Percentiles rank a stretch among this genome's conserved stretches.
Evolutionary conservation across 2,888 invertebrate species (phyloP).

Genomic region (Hecatera dysodea): DNA sequence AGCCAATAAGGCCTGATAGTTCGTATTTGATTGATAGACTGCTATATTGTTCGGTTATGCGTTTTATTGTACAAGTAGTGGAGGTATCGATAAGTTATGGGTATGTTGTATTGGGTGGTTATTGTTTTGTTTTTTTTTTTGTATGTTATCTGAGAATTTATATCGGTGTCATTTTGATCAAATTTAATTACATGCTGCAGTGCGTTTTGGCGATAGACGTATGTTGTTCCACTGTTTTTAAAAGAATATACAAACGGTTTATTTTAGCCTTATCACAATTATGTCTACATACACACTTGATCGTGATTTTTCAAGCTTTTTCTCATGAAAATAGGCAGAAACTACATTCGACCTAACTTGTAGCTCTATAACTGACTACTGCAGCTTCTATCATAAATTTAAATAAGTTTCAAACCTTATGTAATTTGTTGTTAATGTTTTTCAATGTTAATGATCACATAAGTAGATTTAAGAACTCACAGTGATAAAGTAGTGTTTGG

Average conservation of each 20-base stretch:
- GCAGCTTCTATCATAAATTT: no score
- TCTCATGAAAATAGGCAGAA: no score
- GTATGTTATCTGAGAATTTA: background rate
- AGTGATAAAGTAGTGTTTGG: background rate
- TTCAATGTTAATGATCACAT: no score
- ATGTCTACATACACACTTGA: no score
- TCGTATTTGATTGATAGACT: conserved; percentile 56
- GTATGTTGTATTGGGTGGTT: conserved; percentile 22
- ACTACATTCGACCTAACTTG: no score
- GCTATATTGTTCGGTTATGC: conserved; percentile 32
- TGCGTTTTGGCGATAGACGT: background rate
- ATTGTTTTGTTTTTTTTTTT: conserved; percentile 29
- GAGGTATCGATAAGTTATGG: conserved; percentile 9
- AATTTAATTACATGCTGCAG: background rate
- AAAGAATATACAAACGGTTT: no score
- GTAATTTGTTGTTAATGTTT: no score
- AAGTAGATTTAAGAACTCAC: no score
- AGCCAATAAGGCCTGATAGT: conserved; percentile 56
- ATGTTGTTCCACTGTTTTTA: background rate
- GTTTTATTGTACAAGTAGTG: conserved; percentile 27
- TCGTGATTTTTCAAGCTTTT: no score
- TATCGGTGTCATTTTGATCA: background rate
- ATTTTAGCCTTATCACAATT: no score
- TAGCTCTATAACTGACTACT: no score
- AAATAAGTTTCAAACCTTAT: no score